Evolutionary conservation across 2,888 invertebrate genomes (phyloP), one percentile per base, ranked within the genome.

Genomic region (Cheilosia vernalis): DNA sequence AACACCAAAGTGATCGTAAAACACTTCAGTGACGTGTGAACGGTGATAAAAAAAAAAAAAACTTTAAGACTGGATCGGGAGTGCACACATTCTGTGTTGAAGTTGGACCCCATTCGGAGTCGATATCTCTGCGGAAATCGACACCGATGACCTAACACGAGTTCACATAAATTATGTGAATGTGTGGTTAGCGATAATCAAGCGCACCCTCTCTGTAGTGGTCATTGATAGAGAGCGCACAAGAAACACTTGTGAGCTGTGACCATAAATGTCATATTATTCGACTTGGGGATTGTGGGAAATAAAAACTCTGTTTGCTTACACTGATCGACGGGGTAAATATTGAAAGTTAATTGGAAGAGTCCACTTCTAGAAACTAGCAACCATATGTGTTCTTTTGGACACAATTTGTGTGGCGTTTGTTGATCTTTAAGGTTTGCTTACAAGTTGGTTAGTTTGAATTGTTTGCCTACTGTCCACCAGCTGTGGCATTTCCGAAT

Each of bases 81-180:
- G 37, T 10, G 9, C 10, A 33, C 33, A 37, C 37, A 13, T 37
- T 37, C 3, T 3, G 13, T 3, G 13, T 4, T 13, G 13, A 37
- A 37, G 37, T 37, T 9, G 30, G 30, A 9, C 30, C 30, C 30
- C 9, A 9, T 30, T 30, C 37, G 37, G 37, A 37, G 37, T 13
- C 37, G 56, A 17, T 66, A 53, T 72, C 53, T 69, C 55, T 60
- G 53, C 64, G 79, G 74, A 73, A 84, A 84, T 84, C 80, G 64
- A 84, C 64, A 66, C 74, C 74, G 55, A 80, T 84, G 84, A 76
- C 80, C 70, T 53, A 70, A 74, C 84, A 60, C 60, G 55, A 76
- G 80, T 80, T 76, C 84, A 84, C 30, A 66, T 79, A 70, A 64
- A 84, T 80, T 44, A 69, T 72, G 61, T 49, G 30, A 47, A 76